Base-by-base conservation (phyloP, 2,797 vertebrate genomes). In the Dendrocincla fuliginosa region DNA sequence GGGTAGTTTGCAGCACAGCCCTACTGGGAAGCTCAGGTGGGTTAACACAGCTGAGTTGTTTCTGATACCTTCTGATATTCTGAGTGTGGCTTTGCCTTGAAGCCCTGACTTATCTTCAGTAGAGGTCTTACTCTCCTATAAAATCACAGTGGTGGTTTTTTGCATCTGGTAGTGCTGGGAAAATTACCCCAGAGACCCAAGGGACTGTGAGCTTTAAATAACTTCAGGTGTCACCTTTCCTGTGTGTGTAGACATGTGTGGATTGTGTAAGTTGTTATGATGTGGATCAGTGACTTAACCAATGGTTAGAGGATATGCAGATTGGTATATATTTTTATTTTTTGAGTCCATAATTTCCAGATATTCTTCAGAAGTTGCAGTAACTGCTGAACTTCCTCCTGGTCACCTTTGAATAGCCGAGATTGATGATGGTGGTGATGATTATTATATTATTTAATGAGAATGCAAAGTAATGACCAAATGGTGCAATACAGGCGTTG, bases 1-100 rank as follows among this genome's bases (percentile, higher is more conserved):
- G 0, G 56, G 13, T 28, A 24, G 28, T 60, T 88, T 64, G 57
- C 27, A 57, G 67, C 37, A 23, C 19, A 55, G 42, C 42, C 63
- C 69, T 53, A 47, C 30, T 47, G 17, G 69, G 59, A 30, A 71
- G 63, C 75, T 79, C n/a, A 9, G 50, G n/a, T 0, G 3, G 11
- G 6, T 65, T 71, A 49, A 46, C 42, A 33, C 0, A 0, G 18
- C 44, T 33, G 19, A 56, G 30, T 28, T 23, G 9, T 41, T 87
- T 84, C 73, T 70, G 47, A 33, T 74, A 50, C 15, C 55, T 44
- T 44, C 44, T 44, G 9, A 44, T 49, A 19, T 37, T 52, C 6
- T 53, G 30, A 39, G 4, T 16, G 16, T 4, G 7, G 16, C 68
- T 80, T 75, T 78, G 53, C 65, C 41, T 6, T 25, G 32, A 60